These are phyloP conservation scores for Papilio glaucus DNA, from an alignment of 1,140 invertebrate species.

Conservation along the genomic window DNA sequence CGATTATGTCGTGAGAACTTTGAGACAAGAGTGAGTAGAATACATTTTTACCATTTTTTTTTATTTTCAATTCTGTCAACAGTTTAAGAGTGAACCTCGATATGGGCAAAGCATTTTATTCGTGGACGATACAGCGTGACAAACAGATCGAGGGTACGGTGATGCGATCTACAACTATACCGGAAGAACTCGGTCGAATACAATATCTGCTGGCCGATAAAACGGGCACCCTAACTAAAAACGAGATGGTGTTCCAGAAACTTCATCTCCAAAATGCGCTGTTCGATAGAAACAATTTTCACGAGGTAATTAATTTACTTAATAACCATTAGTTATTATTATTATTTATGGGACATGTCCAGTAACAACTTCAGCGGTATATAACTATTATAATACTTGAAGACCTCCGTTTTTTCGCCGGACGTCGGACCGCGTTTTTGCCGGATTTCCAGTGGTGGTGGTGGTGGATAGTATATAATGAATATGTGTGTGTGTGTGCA, in stretches of 20 bases:
- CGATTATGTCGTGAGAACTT: no score
- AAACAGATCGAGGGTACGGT: constrained; percentile 96
- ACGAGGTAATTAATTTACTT: constrained; percentile 86
- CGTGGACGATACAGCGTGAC: constrained; percentile 98
- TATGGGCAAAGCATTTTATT: constrained; percentile 99
- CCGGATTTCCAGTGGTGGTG: no score
- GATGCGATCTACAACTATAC: constrained; percentile 99
- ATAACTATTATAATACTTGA: no score
- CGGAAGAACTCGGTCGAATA: constrained; percentile 98
- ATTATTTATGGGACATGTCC: no score
- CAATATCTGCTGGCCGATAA: constrained; percentile 98
- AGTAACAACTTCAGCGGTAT: no score
- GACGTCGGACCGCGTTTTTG: no score
- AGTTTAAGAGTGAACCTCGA: constrained; percentile 99
- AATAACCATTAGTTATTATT: not conserved
- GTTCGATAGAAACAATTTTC: constrained; percentile 94
- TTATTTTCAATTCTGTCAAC: constrained; percentile 27
- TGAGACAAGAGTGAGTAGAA: no score
- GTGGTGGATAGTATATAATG: no score
- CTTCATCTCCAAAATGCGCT: constrained; percentile 95
- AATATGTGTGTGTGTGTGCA: no score
- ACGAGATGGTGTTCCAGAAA: constrained; percentile 99
- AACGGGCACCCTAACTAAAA: constrained; percentile 99
- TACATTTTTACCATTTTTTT: not conserved
- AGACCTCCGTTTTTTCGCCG: no score